Base-by-base conservation (phyloP, 2,888 invertebrate species). In the Empis livida region DNA sequence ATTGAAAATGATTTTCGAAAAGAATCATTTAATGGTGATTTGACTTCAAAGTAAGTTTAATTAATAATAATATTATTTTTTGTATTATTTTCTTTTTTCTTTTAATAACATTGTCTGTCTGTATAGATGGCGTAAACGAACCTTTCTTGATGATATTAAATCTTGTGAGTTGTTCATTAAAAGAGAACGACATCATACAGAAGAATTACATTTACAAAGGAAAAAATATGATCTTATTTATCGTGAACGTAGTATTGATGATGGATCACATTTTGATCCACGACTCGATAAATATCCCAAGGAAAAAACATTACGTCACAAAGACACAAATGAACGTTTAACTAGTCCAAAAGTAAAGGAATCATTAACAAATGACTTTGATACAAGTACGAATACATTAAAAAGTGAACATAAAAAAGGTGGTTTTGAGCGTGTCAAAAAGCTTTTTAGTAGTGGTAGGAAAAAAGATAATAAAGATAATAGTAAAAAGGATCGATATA, bases 1-100 rank as follows among this genome's bases (percentile, higher is more conserved):
- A 86, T 86, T 53, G 86, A 86, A 60, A 85, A 86, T 55, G 86
- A 87, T 63, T 83, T 83, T 57, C 75, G 84, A 45, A 76, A 84
- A 52, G 84, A 84, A 57, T 82, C 83, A 1, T 66, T 66, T 49
- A 77, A 73, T 55, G 74, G 74, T 15, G 78, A 78, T 49, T 63
- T 77, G 20, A 63, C 59, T 47, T 61, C 62, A 8, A 67, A 65
- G 66, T 68, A 55, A 60, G 35, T 13, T n/a, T 13, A n/a, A n/a
- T n/a, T 35, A n/a, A 35, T n/a, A n/a, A n/a, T n/a, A 5, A 13
- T 32, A 32, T 35, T 35, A 5, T n/a, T 35, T 64, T 65, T 41
- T 53, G 5, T 13, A n/a, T 35, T 35, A 63, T 23, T 6, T 9
- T 27, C 41, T 37, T 38, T 16, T 16, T n/a, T n/a, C n/a, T n/a